Percentiles rank a stretch among this genome's conserved stretches.
phyloP scores from a whole-genome alignment of 2,113 vertebrate genomes.

The Illadopsis cleaveri region DNA sequence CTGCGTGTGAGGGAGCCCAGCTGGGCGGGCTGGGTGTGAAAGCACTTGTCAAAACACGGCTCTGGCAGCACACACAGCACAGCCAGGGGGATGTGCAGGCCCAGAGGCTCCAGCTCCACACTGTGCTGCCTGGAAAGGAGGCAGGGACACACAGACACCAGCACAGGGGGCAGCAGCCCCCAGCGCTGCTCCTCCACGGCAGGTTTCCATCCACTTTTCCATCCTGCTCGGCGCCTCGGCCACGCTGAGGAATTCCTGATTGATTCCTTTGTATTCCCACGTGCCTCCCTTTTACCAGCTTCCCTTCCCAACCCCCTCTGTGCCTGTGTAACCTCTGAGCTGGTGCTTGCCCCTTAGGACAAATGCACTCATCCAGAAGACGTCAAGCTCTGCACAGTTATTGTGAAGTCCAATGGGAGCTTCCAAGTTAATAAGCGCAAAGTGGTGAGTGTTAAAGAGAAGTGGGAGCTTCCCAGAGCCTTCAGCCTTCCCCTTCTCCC shows the following conservation, averaged over 20 bases:
- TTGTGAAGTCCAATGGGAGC: constrained; percentile 95
- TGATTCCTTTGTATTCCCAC: neutral
- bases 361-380: constrained; percentile 98
- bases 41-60: fast-evolving
- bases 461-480: neutral
- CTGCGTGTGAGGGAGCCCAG: neutral
- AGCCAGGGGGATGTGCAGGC: neutral
- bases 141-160: neutral
- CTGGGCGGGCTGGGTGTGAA: neutral
- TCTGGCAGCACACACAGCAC: neutral
- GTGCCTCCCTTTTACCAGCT: neutral
- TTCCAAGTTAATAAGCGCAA: constrained; percentile 96
- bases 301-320: neutral
- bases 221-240: neutral
- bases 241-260: neutral
- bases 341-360: constrained; percentile 82
- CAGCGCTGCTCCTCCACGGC: neutral
- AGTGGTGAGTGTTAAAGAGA: constrained; percentile 83
- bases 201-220: neutral
- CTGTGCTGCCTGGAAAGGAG: neutral
- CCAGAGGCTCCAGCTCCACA: neutral
- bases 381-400: constrained; percentile 93
- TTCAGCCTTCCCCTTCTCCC: neutral
- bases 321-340: constrained; percentile 48
- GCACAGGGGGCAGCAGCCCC: neutral